Evolutionary conservation across 1,140 invertebrate species (phyloP).

Genomic region (Sycophila sp.): DNA sequence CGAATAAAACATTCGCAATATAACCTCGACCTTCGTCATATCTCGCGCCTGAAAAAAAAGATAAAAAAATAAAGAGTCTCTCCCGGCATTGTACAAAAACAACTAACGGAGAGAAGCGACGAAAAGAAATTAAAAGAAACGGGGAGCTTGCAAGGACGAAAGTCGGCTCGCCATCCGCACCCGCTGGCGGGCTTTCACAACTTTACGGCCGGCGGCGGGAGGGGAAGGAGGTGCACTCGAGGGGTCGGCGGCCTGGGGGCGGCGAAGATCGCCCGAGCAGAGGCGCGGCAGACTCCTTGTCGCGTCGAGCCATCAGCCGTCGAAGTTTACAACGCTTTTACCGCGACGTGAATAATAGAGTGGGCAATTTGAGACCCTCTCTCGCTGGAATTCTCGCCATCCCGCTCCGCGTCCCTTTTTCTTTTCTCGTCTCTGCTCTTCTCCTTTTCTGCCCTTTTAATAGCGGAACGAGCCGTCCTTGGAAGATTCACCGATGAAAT

Average conservation of each 20-base stretch:
- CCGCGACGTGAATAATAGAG: slow-evolving; percentile 45
- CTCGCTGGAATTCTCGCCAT: background rate
- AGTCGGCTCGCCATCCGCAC: background rate
- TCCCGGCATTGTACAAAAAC: background rate
- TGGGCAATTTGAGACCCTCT: slow-evolving; percentile 37
- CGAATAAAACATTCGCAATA: background rate
- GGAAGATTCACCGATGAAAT: no score
- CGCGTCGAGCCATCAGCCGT: slow-evolving; percentile 23
- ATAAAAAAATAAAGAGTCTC: background rate
- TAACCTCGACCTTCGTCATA: background rate
- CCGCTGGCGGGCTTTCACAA: background rate
- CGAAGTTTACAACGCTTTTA: slow-evolving; percentile 48
- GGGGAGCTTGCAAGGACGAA: no score
- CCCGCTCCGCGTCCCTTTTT: background rate
- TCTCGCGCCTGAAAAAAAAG: background rate
- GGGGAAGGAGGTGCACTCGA: background rate
- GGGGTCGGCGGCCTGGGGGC: background rate
- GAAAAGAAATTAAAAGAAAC: background rate
- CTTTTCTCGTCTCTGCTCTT: no score
- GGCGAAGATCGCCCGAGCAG: background rate
- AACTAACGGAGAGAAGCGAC: background rate
- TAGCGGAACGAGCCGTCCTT: no score
- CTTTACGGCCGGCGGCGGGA: background rate
- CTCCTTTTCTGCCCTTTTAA: no score
- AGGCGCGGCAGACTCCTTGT: slow-evolving; percentile 10